Evolutionary conservation across 2,888 invertebrate genomes (phyloP), one percentile per base, ranked within the genome.

Genomic region (Polydrusus cervinus): DNA sequence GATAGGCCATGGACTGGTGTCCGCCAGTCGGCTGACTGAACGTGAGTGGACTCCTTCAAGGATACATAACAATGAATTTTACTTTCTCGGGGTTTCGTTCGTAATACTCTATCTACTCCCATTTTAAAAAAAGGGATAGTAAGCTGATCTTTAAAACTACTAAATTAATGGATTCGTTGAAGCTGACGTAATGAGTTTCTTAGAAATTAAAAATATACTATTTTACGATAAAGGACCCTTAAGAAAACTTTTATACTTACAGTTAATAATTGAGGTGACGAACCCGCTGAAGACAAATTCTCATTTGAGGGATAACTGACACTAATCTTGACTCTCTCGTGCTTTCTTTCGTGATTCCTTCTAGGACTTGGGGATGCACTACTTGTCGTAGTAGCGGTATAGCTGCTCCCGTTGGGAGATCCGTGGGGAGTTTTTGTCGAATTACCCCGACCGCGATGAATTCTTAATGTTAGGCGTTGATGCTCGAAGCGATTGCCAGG

Each of bases 401-500:
- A 93, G 78, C 92, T 92, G 78, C 92, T 92, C 25, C 92, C 92
- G 70, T 90, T 93, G 3, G 91, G 93, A 5, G 91, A 93, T 34
- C 91, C 93, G 80, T 92, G 91, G 30, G 83, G 84, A 64, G 88
- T 86, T 80, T 85, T 84, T 53, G 87, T 87, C 34, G 89, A 89
- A 3, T 93, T 93, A 0, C 94, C 93, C 0, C 94, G 89, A 0
- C 97, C 97, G 0, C 97, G 90, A 87, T 98, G 97, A 81, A 98
- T 97, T 79, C 97, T 90, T 76, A 98, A 87, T 0, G 97, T 97
- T 45, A 97, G 89, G n/a, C 96, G 92, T 86, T 96, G 95, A 85
- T 96, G 95, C 81, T 96, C 95, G 85, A 96, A 96, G 30, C 96
- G 92, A 82, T 89, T 93, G 34, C 94, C 92, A 81, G 90, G 90